Evolutionary conservation across 2,113 vertebrate genomes (phyloP).

Genomic region (Otis tarda): DNA sequence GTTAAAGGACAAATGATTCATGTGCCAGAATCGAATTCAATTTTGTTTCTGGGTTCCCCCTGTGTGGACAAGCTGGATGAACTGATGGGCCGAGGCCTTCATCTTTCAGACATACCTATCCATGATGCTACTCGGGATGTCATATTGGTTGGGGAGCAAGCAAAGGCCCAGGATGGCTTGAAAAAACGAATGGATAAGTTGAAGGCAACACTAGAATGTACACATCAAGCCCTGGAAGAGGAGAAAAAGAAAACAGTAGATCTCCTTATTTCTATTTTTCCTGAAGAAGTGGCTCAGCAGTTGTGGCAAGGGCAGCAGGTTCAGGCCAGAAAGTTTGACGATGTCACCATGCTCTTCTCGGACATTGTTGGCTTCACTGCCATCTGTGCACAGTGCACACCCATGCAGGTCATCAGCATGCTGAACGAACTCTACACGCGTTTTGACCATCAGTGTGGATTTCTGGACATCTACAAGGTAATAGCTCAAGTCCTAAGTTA

Average conservation of each 20-base stretch:
- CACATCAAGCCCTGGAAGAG: slow-evolving; percentile 94
- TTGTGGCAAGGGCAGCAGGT: slow-evolving; percentile 95
- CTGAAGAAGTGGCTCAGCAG: slow-evolving; percentile 94
- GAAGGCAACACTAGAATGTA: slow-evolving; percentile 93
- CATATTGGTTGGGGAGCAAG: slow-evolving; percentile 96
- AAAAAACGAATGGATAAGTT: slow-evolving; percentile 99
- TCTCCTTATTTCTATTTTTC: slow-evolving; percentile 97
- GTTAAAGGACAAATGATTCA: slow-evolving; percentile 99
- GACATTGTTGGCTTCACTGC: slow-evolving; percentile 99
- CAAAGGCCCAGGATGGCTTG: slow-evolving; percentile 95
- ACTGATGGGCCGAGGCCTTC: slow-evolving; percentile 94
- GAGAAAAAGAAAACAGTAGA: slow-evolving; percentile 98
- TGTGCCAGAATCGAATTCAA: slow-evolving; percentile 89
- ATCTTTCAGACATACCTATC: slow-evolving; percentile 97
- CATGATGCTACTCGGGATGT: slow-evolving; percentile 97
- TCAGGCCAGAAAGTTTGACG: slow-evolving; percentile 94
- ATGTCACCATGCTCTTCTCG: slow-evolving; percentile 98
- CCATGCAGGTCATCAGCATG: slow-evolving; percentile 99
- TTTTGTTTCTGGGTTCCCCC: slow-evolving; percentile 96
- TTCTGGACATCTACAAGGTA: slow-evolving; percentile 98
- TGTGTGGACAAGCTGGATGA: slow-evolving; percentile 98
- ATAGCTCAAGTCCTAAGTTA: background rate
- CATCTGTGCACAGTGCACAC: slow-evolving; percentile 95
- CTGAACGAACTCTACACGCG: slow-evolving; percentile 96
- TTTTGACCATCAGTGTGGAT: slow-evolving; percentile 98